Conservation (phyloP, 2,113 vertebrate species). For the Pimephales promelas region DNA sequence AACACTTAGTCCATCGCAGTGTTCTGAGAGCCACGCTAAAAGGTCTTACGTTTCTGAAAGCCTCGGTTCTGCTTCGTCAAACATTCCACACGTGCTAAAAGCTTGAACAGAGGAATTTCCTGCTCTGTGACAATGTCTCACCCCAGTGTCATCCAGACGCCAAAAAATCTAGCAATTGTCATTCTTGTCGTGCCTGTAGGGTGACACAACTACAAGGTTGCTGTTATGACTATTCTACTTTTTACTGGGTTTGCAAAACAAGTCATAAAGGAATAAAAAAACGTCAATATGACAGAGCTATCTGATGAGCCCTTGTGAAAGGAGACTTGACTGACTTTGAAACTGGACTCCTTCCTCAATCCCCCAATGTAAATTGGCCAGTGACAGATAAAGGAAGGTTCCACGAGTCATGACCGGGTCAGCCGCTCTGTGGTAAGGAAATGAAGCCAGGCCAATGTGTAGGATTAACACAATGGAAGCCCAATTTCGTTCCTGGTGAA, state of each 20-base stretch:
- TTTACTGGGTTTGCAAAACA: constrained; percentile 24
- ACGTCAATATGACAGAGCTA: background rate
- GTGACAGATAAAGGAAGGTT: constrained; percentile 57
- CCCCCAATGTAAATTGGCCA: constrained; percentile 56
- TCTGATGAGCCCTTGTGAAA: constrained; percentile 44
- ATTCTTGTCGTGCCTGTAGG: background rate
- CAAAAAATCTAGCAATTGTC: background rate
- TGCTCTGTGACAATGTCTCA: constrained; percentile 29
- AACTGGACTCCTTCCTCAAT: constrained; percentile 50
- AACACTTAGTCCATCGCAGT: constrained; percentile 4
- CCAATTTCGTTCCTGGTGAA: background rate
- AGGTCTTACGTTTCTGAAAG: constrained; percentile 26
- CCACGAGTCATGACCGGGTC: constrained; percentile 57
- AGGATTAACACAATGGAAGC: constrained; percentile 40
- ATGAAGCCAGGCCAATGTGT: constrained; percentile 47
- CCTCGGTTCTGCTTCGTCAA: constrained; percentile 30
- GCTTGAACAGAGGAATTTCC: constrained; percentile 51
- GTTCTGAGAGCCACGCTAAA: background rate
- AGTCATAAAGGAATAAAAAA: background rate
- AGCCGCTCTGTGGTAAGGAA: constrained; percentile 35
- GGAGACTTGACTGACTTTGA: constrained; percentile 48
- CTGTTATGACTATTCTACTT: background rate
- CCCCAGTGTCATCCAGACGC: constrained; percentile 15
- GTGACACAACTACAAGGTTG: background rate
- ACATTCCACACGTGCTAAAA: constrained; percentile 43